Evolutionary conservation across 64 coral and sea anemone species (phyloP), one percentile per base, ranked within the genome.

Genomic region (Porites lutea): DNA sequence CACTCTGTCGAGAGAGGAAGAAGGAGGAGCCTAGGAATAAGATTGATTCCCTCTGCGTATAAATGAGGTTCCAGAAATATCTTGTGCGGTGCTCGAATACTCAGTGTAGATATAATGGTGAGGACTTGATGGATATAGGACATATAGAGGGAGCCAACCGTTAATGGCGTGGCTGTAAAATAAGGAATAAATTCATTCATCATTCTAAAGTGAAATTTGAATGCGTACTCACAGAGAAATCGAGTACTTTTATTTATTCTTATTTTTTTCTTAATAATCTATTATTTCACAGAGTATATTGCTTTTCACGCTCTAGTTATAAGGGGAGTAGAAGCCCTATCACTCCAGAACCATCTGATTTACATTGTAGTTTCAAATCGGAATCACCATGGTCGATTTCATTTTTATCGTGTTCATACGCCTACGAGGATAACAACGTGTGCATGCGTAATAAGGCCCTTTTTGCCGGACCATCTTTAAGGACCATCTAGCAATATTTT

Each of bases 231-330:
- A 84, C 81, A 84, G 44, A 84, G 63, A 84, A 84, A 68, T 68
- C 48, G 81, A 84, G 81, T 84, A 84, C 81, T 50, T 84, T 8
- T 83, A 84, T 84, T 84, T 84, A 84, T 84, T 84, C 81, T 84
- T 83, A 83, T 83, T 14, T 68, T 60, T 84, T 68, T 64, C 62
- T 69, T 22, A 19, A 76, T 76, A 76, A 76, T 76, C 73, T 84
- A 84, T 84, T 84, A 84, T 84, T 69, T 20, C 61, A 20, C 43
- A 84, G 69, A 84, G 61, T 84, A 84, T 67, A 83, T 84, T 37
- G 27, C 27, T 37, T 37, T 37, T 84, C 19, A 68, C 63, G 22
- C 69, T 84, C 27, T 82, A 65, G 12, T 68, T 21, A 68, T 84
- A 68, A 51, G 81, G 63, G 62, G 5, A 84, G 64, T 22, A 19